Base-by-base conservation (phyloP, 2,797 vertebrate species). In the Enteromius viviparus region DNA sequence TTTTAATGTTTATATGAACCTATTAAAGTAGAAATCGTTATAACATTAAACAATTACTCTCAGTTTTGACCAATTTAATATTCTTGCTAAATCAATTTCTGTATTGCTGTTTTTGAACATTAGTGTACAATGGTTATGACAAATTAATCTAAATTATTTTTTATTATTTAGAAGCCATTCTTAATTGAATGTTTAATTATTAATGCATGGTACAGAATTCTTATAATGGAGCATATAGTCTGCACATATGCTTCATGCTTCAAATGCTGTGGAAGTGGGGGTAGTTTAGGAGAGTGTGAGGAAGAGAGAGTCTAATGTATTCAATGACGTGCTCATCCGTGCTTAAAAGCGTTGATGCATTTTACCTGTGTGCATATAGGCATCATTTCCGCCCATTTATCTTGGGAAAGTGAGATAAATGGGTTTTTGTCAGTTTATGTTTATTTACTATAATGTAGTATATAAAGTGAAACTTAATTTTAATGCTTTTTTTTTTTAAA, bases 241-340 rank as follows among this genome's bases (percentile, higher is more conserved):
- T 40, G 26, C 3, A 47, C 55, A 49, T 62, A 80, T 86, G 29
- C 26, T 64, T 32, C 78, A 90, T 89, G 86, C 87, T 37, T 87
- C 88, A 71, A 76, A 85, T 91, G 83, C 90, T 85, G 80, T 84
- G 85, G 80, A 89, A 83, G 84, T 62, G 80, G 86, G 85, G 85
- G 64, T 76, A 84, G 79, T 76, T 66, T 34, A n/a, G 29, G 64
- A 32, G 51, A 17, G 66, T 71, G 34, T 23, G 29, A 70, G 76
- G 40, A 64, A 26, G 15, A 47, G 55, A 40, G 26, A 70, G 26
- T 26, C 40, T 79, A 58, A 74, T 82, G 75, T 82, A 81, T 80
- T 81, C 72, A 77, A 47, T 66, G 62, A 29, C 14, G 11, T 78
- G 42, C 60, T 60, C 55, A 32, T 58, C 64, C 42, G 10, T 85